A percentile compares a stretch with the other conserved stretches of the same genome.
Evolutionary conservation across 2,113 vertebrate genomes (phyloP).

Genomic region (Erythrocercus mccallii): DNA sequence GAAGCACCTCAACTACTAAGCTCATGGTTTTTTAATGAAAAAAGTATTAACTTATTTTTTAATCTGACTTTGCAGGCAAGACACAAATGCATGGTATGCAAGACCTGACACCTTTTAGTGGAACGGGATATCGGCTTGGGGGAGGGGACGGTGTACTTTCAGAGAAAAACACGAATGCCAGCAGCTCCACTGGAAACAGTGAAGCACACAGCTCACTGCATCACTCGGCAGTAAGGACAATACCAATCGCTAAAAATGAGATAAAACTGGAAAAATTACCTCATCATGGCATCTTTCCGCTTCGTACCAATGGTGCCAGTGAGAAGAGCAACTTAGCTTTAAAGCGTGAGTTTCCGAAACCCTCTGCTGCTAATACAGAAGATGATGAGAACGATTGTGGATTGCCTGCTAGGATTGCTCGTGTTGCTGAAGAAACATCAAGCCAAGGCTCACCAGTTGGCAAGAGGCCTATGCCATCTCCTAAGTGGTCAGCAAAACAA

Average conservation of each 20-base stretch:
- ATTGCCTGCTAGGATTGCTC: constrained; percentile 71
- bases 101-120: constrained; percentile 82
- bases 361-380: constrained; percentile 71
- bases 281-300: neutral
- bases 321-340: neutral
- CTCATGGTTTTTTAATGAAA: neutral
- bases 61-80: constrained; percentile 62
- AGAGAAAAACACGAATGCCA: neutral
- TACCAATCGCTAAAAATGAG: constrained; percentile 3
- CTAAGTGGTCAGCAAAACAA: neutral
- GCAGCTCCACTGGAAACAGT: neutral
- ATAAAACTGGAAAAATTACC: constrained; percentile 6
- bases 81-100: constrained; percentile 56
- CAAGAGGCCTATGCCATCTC: neutral
- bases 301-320: neutral
- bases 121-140: constrained; percentile 84
- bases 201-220: neutral
- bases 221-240: neutral
- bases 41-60: neutral
- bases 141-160: constrained; percentile 24
- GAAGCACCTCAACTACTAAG: neutral
- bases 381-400: constrained; percentile 75
- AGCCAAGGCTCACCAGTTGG: neutral
- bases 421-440: neutral
- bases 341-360: constrained; percentile 55